These are phyloP conservation scores for Chrysopilus asiliformis DNA, from an alignment of 2,888 invertebrate genomes.

Conservation along the genomic window DNA sequence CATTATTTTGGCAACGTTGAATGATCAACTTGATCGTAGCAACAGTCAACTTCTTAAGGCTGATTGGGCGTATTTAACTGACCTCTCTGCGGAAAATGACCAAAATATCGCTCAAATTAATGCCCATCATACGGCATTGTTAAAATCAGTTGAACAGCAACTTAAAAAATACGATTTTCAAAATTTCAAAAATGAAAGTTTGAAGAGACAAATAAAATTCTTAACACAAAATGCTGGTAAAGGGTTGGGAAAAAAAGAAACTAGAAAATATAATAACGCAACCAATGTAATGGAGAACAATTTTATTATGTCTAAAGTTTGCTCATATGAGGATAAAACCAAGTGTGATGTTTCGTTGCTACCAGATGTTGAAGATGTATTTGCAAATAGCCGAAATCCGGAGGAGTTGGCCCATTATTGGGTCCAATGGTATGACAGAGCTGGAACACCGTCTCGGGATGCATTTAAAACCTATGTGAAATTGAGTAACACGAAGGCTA, in stretches of 20 bases:
- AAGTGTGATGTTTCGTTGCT: conserved; percentile 61
- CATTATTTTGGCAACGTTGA: too few species aligned
- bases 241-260: conserved; percentile 55
- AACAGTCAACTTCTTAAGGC: too few species aligned
- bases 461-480: conserved; percentile 53
- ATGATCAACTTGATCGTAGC: too few species aligned
- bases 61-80: too few species aligned
- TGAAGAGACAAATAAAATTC: conserved; percentile 61
- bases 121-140: too few species aligned
- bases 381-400: conserved; percentile 56
- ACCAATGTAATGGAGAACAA: conserved; percentile 61
- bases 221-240: conserved; percentile 58
- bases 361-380: conserved; percentile 57
- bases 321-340: conserved; percentile 46
- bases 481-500: conserved; percentile 56
- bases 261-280: conserved; percentile 45
- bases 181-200: conserved; percentile 49
- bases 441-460: conserved; percentile 48
- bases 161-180: conserved; percentile 53
- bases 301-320: conserved; percentile 65
- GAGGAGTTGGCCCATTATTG: conserved; percentile 66
- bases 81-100: too few species aligned
- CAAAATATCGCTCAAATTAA: too few species aligned
- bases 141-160: too few species aligned
- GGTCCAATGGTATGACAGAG: conserved; percentile 65